Base-by-base conservation (phyloP, 2,888 invertebrate genomes). In the Torymus auratus region DNA sequence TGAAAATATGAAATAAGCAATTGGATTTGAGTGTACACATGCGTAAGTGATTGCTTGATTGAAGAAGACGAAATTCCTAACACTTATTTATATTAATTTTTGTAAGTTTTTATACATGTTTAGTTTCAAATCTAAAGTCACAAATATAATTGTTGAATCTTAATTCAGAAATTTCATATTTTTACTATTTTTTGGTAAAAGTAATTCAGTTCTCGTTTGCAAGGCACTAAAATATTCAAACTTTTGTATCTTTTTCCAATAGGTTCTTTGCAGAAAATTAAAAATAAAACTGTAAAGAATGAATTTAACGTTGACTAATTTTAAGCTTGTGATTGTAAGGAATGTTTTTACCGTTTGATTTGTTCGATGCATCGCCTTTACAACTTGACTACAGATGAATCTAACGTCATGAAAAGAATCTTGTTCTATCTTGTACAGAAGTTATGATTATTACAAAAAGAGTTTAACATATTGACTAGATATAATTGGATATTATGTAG, bases 381-480 rank as follows among this genome's bases (percentile, higher is more conserved):
- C 50, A 79, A 11, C 53, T 65, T 60, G 28, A 77, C 58, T 5
- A 70, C 72, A 13, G 28, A 58, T 71, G 15, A 61, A 70, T 68
- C 4, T 55, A 72, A 28, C 17, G 3, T 14, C 28, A 55, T 65
- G 56, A 76, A 62, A 68, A 61, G 50, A 58, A 70, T 15, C 69
- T 56, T 65, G 61, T 75, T 82, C 23, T 73, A 82, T 73, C 73
- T 68, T 80, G 79, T 82, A 82, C 77, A 82, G 72, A 79, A 82
- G 76, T 82, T 79, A 65, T 69, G 58, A 79, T 15, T 79, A 72
- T 68, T 17, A 55, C 14, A 56, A 69, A 79, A 79, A 73, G 61
- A 75, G 60, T 82, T 67, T 78, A 78, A 78, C 12, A n/a, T 75
- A 79, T 67, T 62, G 60, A 60, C 23, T 65, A 70, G 28, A 55